Evolutionary conservation across 2,113 vertebrate genomes (phyloP), one percentile per base, ranked within the genome.

Genomic region (Salvelinus alpinus): DNA sequence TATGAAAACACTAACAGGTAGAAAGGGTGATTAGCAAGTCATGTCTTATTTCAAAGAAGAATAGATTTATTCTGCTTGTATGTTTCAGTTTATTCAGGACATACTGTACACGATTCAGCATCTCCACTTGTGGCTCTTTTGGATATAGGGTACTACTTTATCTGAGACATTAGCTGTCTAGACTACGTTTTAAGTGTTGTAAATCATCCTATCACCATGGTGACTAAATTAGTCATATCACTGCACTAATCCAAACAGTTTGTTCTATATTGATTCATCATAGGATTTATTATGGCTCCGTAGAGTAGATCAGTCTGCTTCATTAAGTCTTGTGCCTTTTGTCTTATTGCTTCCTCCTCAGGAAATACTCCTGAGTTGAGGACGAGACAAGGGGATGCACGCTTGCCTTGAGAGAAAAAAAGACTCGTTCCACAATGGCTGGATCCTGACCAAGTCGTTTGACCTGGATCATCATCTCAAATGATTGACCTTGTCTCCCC

Each of bases 261-360:
- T 7, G n/a, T 22, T 22, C 59, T 5, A 22, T 22, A 62, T 54
- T 14, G 16, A 54, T 18, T 54, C 5, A 62, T 62, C n/a, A 62
- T n/a, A 9, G 59, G 27, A 67, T 67, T 67, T 67, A 34, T 16
- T 65, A n/a, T 67, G 38, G 38, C 29, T 68, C 31, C 29, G 5
- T 12, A 68, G 66, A 68, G 38, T 44, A 44, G 38, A 44, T 38
- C n/a, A 5, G 64, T 14, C 47, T 47, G 73, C 11, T 62, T 62
- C 22, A 73, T 73, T 71, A 31, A 25, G 31, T 67, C 3, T 29
- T 8, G 78, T 80, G 81, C 76, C 87, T 84, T 87, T 91, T 91
- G 90, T 92, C 86, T 88, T 84, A 88, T 90, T 85, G 84, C 84
- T 88, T 92, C 86, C 88, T 86, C 54, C 18, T 0, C 73, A 75